Evolutionary conservation across 2,888 invertebrate species (phyloP).

Genomic region (Aradus depressus): DNA sequence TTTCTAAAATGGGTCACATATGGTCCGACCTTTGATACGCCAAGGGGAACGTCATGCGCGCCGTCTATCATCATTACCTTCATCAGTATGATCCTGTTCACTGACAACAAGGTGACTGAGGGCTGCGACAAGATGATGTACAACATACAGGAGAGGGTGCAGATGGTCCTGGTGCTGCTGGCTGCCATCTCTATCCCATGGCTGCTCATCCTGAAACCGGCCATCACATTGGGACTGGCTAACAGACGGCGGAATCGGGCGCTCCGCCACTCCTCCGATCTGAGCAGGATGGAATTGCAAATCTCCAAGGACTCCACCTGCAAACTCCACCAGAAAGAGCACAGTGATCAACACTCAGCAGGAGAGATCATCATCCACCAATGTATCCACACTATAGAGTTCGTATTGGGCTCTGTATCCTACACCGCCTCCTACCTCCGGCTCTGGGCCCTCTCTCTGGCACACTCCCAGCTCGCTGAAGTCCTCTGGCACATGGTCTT

Average conservation of each 20-base stretch:
- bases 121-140: slow-evolving; percentile 50
- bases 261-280: too few relatives aligned
- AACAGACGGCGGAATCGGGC: too few relatives aligned
- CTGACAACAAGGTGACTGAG: slow-evolving; percentile 40
- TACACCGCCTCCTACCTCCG: slow-evolving; percentile 95
- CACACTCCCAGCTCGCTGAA: slow-evolving; percentile 82
- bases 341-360: slow-evolving; percentile 61
- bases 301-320: too few relatives aligned
- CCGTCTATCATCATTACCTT: slow-evolving; percentile 69
- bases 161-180: slow-evolving; percentile 49
- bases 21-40: slow-evolving; percentile 37
- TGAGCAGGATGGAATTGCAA: too few relatives aligned
- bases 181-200: slow-evolving; percentile 62
- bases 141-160: slow-evolving; percentile 43
- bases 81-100: slow-evolving; percentile 68
- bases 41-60: slow-evolving; percentile 48
- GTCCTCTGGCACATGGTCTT: slow-evolving; percentile 66
- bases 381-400: slow-evolving; percentile 93
- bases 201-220: slow-evolving; percentile 67
- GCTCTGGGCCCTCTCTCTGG: slow-evolving; percentile 90
- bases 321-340: slow-evolving; percentile 34
- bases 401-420: slow-evolving; percentile 87
- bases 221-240: not conserved
- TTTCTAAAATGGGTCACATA: slow-evolving; percentile 59
- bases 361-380: slow-evolving; percentile 87